Evolutionary conservation across 2,888 invertebrate species (phyloP).

Genomic region (Drosophila borborema): DNA sequence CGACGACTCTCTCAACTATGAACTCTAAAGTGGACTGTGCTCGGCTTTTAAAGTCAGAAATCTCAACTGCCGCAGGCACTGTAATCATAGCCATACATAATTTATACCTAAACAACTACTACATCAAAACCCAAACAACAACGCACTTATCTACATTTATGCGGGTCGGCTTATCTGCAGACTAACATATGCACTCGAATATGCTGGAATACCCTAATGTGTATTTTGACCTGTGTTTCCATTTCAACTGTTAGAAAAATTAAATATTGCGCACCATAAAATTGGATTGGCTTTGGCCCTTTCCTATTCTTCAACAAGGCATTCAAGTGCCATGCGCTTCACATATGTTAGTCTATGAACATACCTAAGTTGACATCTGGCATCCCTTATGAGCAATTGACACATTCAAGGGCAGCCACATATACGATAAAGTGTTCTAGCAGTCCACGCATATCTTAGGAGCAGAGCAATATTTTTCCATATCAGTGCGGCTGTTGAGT

Average conservation of each 20-base stretch:
- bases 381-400: background rate
- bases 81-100: conserved; percentile 4
- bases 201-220: background rate
- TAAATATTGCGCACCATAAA: background rate
- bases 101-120: conserved; percentile 15
- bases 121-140: conserved; percentile 1
- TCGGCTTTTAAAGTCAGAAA: conserved; percentile 33
- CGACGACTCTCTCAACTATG: conserved; percentile 18
- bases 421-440: background rate
- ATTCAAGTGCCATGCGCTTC: background rate
- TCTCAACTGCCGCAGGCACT: background rate
- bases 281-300: conserved; percentile 2
- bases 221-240: conserved; percentile 2
- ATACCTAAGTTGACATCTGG: background rate
- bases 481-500: background rate
- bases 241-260: background rate
- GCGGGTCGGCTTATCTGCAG: conserved; percentile 5
- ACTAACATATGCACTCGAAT: conserved; percentile 8
- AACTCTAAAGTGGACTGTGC: background rate
- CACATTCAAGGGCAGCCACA: background rate
- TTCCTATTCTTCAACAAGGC: background rate
- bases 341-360: conserved; percentile 7
- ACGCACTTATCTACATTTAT: conserved; percentile 10
- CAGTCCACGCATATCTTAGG: background rate
- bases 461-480: background rate